Conservation (phyloP, 2,113 vertebrate genomes). For the Lucifuga dentata region DNA sequence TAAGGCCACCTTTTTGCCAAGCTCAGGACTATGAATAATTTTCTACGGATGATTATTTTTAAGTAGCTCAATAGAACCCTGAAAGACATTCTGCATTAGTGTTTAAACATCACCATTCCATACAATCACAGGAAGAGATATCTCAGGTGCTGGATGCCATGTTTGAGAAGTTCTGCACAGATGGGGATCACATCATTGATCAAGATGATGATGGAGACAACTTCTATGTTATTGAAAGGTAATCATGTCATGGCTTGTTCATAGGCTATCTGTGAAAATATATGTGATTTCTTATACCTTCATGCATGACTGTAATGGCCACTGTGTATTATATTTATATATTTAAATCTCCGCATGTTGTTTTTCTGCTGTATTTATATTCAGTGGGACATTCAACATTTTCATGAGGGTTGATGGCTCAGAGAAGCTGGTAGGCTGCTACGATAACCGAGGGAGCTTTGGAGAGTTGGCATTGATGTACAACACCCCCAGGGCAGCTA, state of each 20-base stretch:
- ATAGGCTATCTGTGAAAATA: too few species aligned
- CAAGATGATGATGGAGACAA: slow-evolving; percentile 99
- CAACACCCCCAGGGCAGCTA: slow-evolving; percentile 97
- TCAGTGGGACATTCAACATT: slow-evolving; percentile 94
- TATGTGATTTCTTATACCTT: too few species aligned
- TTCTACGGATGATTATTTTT: slow-evolving; percentile 5
- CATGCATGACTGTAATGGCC: too few species aligned
- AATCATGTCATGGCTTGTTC: slow-evolving; percentile 35
- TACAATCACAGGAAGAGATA: slow-evolving; percentile 90
- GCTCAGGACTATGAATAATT: slow-evolving; percentile 18
- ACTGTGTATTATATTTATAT: too few species aligned
- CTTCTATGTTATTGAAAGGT: slow-evolving; percentile 98
- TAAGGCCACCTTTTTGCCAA: slow-evolving; percentile 28
- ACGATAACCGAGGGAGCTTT: slow-evolving; percentile 96
- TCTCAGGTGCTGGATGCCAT: slow-evolving; percentile 98
- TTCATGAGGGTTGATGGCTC: slow-evolving; percentile 89
- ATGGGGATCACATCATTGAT: slow-evolving; percentile 95
- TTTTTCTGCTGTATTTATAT: slow-evolving; percentile 39
- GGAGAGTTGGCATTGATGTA: slow-evolving; percentile 99
- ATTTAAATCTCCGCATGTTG: too few species aligned
- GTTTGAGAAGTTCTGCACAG: slow-evolving; percentile 94
- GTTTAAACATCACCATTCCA: not conserved
- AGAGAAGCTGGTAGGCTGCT: slow-evolving; percentile 91
- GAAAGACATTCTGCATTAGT: not conserved
- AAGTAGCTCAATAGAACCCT: not conserved